Conservation (phyloP, 2,113 vertebrate species). For the Beaufortia kweichowensis region DNA sequence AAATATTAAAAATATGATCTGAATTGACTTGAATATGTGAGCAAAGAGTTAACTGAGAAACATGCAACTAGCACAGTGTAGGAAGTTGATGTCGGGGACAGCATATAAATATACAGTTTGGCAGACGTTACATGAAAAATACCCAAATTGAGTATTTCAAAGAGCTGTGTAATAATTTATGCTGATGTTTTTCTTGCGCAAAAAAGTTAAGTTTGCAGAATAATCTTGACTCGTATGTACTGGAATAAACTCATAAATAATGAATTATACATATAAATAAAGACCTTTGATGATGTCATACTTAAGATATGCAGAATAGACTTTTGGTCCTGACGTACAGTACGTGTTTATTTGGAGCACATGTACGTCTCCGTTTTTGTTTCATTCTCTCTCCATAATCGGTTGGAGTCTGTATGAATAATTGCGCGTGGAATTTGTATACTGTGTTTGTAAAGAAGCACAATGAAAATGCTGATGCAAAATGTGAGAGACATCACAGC, state of each 20-base stretch:
- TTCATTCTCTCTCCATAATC: neutral
- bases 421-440: conserved; percentile 1
- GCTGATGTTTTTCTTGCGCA: conserved; percentile 17
- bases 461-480: neutral
- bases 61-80: too few species aligned
- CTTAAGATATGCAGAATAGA: neutral
- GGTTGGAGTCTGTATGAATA: neutral
- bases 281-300: neutral
- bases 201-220: conserved; percentile 21
- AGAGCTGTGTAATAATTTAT: too few species aligned
- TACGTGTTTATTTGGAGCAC: neutral
- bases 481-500: neutral
- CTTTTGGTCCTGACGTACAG: neutral
- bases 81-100: too few species aligned
- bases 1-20: too few species aligned
- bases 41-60: too few species aligned
- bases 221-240: neutral
- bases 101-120: too few species aligned
- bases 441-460: conserved; percentile 13
- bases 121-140: too few species aligned
- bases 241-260: neutral
- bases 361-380: neutral
- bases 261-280: neutral
- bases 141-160: too few species aligned
- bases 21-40: too few species aligned